phyloP scores from a whole-genome alignment of 1,140 invertebrate species.

The Procambarus clarkii region DNA sequence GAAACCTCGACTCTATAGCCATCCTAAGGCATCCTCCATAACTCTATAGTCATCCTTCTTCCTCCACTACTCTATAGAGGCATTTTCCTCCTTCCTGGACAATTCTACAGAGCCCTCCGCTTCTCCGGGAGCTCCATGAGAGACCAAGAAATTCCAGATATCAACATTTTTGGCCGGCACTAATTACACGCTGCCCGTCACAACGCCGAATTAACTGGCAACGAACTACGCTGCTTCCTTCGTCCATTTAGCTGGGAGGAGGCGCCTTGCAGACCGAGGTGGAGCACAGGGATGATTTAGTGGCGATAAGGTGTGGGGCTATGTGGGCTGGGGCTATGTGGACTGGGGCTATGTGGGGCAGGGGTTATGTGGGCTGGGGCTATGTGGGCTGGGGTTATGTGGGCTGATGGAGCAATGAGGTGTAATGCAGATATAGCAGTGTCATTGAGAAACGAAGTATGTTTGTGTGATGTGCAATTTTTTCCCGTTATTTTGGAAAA shows the following conservation, averaged over 20 bases:
- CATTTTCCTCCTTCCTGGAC: no score
- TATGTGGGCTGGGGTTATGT: not conserved
- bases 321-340: no score
- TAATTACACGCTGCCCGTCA: slow-evolving; percentile 21
- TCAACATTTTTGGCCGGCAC: slow-evolving; percentile 23
- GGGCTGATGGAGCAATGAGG: no score
- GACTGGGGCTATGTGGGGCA: no score
- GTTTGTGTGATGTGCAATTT: no score
- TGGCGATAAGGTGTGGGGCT: not conserved
- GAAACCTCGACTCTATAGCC: no score
- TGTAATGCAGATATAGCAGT: no score
- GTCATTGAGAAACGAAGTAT: no score
- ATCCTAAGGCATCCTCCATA: not conserved
- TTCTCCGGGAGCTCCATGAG: not conserved
- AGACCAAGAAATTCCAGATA: slow-evolving; percentile 18
- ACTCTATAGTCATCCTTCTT: not conserved
- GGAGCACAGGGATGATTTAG: not conserved
- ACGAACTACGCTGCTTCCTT: slow-evolving; percentile 15
- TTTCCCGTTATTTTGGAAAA: no score
- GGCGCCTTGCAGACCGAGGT: not conserved
- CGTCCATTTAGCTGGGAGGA: not conserved
- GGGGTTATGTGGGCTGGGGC: no score
- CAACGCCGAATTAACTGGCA: slow-evolving; percentile 9
- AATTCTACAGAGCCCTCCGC: not conserved
- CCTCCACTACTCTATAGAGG: no score